phyloP scores from a whole-genome alignment of 2,797 vertebrate genomes.

The Pseudochaenichthys georgianus region DNA sequence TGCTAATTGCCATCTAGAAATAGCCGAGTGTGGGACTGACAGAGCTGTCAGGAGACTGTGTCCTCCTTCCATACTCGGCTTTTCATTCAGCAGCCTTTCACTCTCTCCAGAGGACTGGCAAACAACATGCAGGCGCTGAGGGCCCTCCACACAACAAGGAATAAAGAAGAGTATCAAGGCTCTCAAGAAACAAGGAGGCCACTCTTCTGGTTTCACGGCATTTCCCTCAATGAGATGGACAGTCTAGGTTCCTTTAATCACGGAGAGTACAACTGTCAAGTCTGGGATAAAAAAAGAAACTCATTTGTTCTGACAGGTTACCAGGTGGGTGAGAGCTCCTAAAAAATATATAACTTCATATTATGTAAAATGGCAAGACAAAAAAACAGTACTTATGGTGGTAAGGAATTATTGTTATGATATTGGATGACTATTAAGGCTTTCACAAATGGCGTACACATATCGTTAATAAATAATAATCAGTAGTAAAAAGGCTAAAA shows the following conservation, averaged over 20 bases:
- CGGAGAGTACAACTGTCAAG: not conserved
- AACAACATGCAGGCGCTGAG: slow-evolving; percentile 18
- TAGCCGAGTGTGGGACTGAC: slow-evolving; percentile 53
- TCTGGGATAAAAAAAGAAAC: not conserved
- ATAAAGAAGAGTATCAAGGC: slow-evolving; percentile 15
- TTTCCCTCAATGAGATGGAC: slow-evolving; percentile 10
- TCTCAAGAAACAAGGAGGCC: slow-evolving; percentile 32
- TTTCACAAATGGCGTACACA: too few species aligned
- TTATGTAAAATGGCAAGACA: not conserved
- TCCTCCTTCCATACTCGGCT: slow-evolving; percentile 29
- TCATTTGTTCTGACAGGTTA: not conserved
- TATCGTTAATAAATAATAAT: too few species aligned
- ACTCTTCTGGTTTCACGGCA: slow-evolving; percentile 36
- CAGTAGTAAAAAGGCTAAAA: too few species aligned
- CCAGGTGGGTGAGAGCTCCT: not conserved
- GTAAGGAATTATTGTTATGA: too few species aligned
- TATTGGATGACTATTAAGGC: too few species aligned
- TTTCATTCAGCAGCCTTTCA: slow-evolving; percentile 25
- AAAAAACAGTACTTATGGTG: not conserved
- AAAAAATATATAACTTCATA: not conserved
- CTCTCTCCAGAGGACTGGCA: slow-evolving; percentile 12
- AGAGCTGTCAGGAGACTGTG: slow-evolving; percentile 35
- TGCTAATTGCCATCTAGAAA: slow-evolving; percentile 63
- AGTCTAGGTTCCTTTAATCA: slow-evolving; percentile 9
- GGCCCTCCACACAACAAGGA: slow-evolving; percentile 17